Evolutionary conservation across 2,888 invertebrate genomes (phyloP).

Genomic region (Busseola fusca): DNA sequence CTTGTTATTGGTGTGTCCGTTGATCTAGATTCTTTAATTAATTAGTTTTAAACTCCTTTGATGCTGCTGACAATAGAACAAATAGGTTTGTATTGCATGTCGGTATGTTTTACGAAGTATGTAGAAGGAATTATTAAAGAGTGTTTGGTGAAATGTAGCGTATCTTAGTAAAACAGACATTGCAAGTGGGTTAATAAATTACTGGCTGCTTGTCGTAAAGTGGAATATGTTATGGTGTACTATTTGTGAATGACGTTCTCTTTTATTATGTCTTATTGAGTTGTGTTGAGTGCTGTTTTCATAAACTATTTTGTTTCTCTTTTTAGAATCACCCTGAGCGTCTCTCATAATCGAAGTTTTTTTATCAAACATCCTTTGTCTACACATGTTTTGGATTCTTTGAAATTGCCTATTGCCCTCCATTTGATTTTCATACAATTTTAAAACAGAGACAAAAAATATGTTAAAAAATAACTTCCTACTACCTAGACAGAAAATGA

Average conservation of each 20-base stretch:
- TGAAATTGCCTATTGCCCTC: not conserved
- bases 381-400: not conserved
- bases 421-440: not conserved
- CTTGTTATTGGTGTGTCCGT: constrained; percentile 46
- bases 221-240: constrained; percentile 17
- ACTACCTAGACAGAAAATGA: constrained; percentile 26
- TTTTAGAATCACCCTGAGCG: not conserved
- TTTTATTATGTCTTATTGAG: constrained; percentile 17
- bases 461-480: constrained; percentile 6
- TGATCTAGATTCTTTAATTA: constrained; percentile 68
- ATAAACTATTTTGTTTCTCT: not conserved
- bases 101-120: constrained; percentile 55
- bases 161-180: constrained; percentile 44
- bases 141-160: constrained; percentile 48
- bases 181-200: constrained; percentile 44
- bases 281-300: not conserved
- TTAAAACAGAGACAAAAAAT: not conserved
- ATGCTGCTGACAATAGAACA: constrained; percentile 60
- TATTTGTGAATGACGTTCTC: constrained; percentile 24
- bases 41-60: constrained; percentile 66
- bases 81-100: constrained; percentile 57
- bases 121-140: constrained; percentile 60
- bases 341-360: not conserved
- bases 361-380: not conserved
- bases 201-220: constrained; percentile 39